A percentile compares a stretch with the other conserved stretches of the same genome.
Evolutionary conservation across 2,113 vertebrate genomes (phyloP).

Genomic region (Gnathonemus longibarbis): DNA sequence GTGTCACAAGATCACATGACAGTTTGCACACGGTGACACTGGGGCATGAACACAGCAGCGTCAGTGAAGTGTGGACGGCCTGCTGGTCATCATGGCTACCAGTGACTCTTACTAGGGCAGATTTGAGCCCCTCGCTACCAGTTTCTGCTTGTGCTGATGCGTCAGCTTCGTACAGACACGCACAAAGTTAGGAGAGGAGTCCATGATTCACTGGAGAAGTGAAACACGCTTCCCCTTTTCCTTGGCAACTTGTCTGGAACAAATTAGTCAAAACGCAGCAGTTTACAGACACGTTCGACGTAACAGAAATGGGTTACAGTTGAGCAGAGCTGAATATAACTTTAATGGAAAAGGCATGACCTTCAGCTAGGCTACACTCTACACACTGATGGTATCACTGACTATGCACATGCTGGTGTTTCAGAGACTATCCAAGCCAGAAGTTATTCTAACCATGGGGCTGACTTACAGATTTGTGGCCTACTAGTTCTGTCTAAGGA

Average conservation of each 20-base stretch:
- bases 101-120: neutral
- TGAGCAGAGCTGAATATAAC: neutral
- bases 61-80: neutral
- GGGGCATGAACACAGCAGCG: neutral
- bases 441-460: neutral
- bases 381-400: neutral
- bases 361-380: neutral
- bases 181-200: neutral
- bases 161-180: neutral
- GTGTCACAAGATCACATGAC: neutral
- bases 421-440: neutral
- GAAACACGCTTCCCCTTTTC: neutral
- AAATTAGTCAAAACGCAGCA: neutral
- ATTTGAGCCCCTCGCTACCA: neutral
- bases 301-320: neutral
- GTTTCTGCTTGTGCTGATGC: neutral
- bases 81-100: neutral
- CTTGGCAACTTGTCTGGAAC: neutral
- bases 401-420: neutral
- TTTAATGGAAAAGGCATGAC: neutral
- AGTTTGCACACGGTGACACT: neutral
- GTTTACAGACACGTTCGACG: neutral
- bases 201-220: neutral
- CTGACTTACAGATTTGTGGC: neutral
- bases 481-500: neutral